phyloP scores from a whole-genome alignment of 2,113 vertebrate species.

The Hemiprocne comata region DNA sequence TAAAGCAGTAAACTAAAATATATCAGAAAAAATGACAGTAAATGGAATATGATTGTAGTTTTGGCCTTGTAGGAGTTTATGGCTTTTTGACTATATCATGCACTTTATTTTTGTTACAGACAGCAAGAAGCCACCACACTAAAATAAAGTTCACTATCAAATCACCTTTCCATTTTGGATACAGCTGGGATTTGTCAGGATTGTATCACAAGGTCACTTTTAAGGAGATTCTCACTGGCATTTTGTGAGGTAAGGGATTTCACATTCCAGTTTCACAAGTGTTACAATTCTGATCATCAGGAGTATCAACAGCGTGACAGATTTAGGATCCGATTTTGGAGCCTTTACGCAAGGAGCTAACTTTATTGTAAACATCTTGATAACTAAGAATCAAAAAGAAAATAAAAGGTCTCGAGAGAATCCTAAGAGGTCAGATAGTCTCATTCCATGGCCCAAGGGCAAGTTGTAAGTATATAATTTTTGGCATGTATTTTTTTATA shows the following conservation, averaged over 20 bases:
- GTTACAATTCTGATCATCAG: not conserved
- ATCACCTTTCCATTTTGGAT: conserved; percentile 20
- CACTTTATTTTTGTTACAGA: conserved; percentile 14
- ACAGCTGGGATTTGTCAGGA: conserved; percentile 25
- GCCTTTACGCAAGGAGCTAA: not conserved
- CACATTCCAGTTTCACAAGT: conserved; percentile 21
- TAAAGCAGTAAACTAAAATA: not conserved
- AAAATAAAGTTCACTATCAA: conserved; percentile 10
- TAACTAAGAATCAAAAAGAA: conserved; percentile 25
- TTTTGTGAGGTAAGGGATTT: conserved; percentile 54
- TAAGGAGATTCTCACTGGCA: conserved; percentile 29
- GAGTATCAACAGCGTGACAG: conserved; percentile 16
- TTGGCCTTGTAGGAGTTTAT: not conserved
- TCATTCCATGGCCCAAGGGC: not conserved
- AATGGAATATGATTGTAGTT: not conserved
- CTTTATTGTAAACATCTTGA: conserved; percentile 9
- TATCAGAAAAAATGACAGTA: not conserved
- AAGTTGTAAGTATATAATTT: not conserved
- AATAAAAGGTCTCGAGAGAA: not conserved
- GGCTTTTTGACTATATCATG: not conserved
- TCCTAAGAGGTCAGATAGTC: not conserved
- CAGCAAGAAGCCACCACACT: not conserved
- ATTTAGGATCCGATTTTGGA: conserved; percentile 24
- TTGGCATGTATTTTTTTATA: not conserved
- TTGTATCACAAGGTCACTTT: conserved; percentile 33